Evolutionary conservation across 2,888 invertebrate genomes (phyloP), one percentile per base, ranked within the genome.

Genomic region (Baccha elongata): DNA sequence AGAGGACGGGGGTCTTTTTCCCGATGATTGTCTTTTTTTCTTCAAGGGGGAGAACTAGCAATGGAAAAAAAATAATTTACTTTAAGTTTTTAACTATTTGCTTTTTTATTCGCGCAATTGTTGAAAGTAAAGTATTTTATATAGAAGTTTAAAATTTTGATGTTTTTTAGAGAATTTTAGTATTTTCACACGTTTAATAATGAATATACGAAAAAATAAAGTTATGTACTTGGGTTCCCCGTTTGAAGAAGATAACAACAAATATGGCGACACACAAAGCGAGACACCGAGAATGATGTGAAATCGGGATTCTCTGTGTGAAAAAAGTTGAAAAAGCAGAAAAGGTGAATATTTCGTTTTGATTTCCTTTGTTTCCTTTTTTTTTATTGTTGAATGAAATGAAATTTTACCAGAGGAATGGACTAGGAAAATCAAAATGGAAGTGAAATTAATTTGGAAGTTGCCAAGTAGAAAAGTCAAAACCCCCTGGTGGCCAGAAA

Each of bases 191-290:
- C 76, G 68, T 73, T 83, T 64, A 73, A 50, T 73, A 72, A 78
- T 6, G 58, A 58, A 58, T 58, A 52, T 48, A 68, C 62, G 71
- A 83, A 83, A 83, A 83, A 76, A 55, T 72, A 72, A 42, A 44
- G 42, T 60, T 67, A 72, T 50, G 48, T 67, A 67, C 72, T 83
- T 76, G 40, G 40, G 50, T 67, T 72, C 83, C 83, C 83, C 83
- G 68, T 83, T 58, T 76, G 78, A 83, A 83, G 83, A 83, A 83
- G 83, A 83, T 73, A 83, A 83, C 83, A 83, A 83, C 83, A 83
- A 83, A 83, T 83, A 83, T 83, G 83, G 83, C 83, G 83, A 83
- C 76, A 78, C 55, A 79, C 76, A 83, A 83, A 72, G 78, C 72
- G 72, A 78, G 78, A 78, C 78, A 72, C 65, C 3, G 3, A 78